Evolutionary conservation across 2,113 vertebrate species (phyloP).

Genomic region (Chamaetylas fuelleborni): DNA sequence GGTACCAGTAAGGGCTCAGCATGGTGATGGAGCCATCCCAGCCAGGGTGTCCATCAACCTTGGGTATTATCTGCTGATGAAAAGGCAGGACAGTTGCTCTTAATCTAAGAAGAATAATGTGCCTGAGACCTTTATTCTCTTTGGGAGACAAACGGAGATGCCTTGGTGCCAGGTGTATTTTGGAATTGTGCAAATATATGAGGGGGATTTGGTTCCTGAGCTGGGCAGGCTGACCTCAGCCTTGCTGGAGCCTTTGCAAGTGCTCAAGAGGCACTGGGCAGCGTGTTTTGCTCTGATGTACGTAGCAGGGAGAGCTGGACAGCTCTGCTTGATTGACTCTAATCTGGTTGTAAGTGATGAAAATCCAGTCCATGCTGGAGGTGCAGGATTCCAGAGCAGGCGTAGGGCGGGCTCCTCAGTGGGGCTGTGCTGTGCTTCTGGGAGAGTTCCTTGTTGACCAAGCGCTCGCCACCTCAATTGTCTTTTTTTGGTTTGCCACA

Average conservation of each 20-base stretch:
- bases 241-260: neutral
- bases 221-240: neutral
- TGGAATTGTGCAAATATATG: neutral
- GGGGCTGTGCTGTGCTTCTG: neutral
- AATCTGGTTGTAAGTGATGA: neutral
- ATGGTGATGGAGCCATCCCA: neutral
- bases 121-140: neutral
- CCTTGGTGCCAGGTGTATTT: neutral
- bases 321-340: neutral
- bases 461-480: fast-evolving
- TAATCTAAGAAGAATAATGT: neutral
- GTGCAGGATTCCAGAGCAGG: fast-evolving
- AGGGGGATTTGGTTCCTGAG: neutral
- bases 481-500: neutral
- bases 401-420: fast-evolving
- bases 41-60: neutral
- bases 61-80: neutral
- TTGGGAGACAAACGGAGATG: neutral
- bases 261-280: neutral
- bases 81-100: neutral
- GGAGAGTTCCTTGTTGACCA: neutral
- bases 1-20: neutral
- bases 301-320: neutral
- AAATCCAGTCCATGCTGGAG: fast-evolving
- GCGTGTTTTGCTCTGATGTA: neutral